Evolutionary conservation across 2,113 vertebrate genomes (phyloP).

Genomic region (Anoplopoma fimbria): DNA sequence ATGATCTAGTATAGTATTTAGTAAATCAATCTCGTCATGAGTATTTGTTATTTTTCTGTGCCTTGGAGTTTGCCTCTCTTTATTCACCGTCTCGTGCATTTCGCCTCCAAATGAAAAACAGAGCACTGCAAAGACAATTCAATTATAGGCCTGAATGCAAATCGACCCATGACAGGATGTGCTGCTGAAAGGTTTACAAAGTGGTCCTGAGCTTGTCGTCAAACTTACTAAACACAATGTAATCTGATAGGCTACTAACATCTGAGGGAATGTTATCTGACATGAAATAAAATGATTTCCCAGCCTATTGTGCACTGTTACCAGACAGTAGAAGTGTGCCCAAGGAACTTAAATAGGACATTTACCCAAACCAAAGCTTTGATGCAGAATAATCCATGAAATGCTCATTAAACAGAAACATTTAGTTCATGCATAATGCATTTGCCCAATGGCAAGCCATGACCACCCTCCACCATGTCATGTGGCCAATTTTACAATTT

Average conservation of each 20-base stretch:
- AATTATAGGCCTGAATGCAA: not conserved
- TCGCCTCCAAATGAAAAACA: conserved; percentile 10
- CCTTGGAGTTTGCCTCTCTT: not conserved
- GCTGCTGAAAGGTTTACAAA: conserved; percentile 10
- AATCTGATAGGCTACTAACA: not conserved
- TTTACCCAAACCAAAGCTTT: conserved; percentile 56
- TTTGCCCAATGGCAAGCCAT: conserved; percentile 65
- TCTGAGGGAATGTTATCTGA: not conserved
- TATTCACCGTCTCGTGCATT: not conserved
- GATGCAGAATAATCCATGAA: conserved; percentile 77
- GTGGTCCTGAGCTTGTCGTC: not conserved
- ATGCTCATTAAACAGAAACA: conserved; percentile 73
- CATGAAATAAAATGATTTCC: not conserved
- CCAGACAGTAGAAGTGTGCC: conserved; percentile 19
- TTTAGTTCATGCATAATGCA: conserved; percentile 74
- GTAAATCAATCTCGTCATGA: not conserved
- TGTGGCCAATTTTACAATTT: conserved; percentile 45
- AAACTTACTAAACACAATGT: not conserved
- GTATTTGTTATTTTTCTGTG: not conserved
- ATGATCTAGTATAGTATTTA: not conserved
- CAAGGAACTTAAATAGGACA: conserved; percentile 11
- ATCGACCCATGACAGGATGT: conserved; percentile 4
- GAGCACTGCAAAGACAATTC: not conserved
- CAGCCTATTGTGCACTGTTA: not conserved
- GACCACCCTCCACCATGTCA: conserved; percentile 34